A percentile compares a stretch with the other conserved stretches of the same genome.
phyloP scores from a whole-genome alignment of 2,888 invertebrate genomes.

The Amiota mariae region DNA sequence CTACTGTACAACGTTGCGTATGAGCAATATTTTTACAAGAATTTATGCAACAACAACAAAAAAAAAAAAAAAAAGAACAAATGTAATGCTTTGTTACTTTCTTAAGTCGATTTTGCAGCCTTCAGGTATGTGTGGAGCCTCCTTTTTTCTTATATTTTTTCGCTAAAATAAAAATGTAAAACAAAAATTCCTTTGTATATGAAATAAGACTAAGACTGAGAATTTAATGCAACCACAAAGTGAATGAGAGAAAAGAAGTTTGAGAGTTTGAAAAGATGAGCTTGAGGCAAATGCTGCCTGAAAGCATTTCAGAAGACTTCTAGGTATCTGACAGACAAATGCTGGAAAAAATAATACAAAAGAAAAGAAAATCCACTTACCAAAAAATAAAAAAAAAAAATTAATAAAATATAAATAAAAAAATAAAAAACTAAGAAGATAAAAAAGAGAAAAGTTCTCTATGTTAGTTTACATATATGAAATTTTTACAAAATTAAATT shows the following conservation, averaged over 20 bases:
- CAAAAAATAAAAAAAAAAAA: constrained; percentile 5
- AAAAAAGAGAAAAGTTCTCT: neutral
- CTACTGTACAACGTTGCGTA: constrained; percentile 50
- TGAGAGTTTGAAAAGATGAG: too few species aligned
- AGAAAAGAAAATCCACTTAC: constrained; percentile 20
- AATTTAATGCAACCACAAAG: too few species aligned
- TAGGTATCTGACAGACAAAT: too few species aligned
- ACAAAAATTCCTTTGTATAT: too few species aligned
- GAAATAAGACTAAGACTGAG: too few species aligned
- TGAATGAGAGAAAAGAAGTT: too few species aligned
- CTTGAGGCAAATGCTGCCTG: constrained; percentile 37
- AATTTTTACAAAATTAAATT: constrained; percentile 57
- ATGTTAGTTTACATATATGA: constrained; percentile 49
- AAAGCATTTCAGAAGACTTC: constrained; percentile 42
- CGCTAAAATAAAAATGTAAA: too few species aligned
- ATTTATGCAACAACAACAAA: neutral
- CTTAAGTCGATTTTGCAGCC: constrained; percentile 1
- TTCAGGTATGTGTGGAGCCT: neutral
- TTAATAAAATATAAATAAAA: too few species aligned
- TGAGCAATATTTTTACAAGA: constrained; percentile 44
- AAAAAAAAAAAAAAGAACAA: constrained; percentile 51
- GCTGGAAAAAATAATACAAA: constrained; percentile 26
- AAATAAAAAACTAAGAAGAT: neutral
- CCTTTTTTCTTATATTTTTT: neutral
- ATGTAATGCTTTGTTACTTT: constrained; percentile 39